Evolutionary conservation across 2,797 vertebrate species (phyloP).

Genomic region (Oreonectes daqikongensis): DNA sequence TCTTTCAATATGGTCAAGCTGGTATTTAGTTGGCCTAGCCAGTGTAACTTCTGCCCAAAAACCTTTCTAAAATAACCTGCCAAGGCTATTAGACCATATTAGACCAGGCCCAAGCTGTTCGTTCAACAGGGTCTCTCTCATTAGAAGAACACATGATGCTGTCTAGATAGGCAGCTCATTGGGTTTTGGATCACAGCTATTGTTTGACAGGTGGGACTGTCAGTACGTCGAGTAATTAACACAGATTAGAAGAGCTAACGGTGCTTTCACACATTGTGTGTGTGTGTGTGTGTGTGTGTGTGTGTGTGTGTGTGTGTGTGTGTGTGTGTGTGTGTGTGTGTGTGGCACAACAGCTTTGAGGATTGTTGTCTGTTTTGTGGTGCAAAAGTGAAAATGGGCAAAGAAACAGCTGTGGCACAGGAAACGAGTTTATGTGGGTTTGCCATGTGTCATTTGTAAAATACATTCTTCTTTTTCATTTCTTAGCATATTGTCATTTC

Average conservation of each 20-base stretch:
- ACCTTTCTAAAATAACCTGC: neutral
- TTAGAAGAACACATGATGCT: conserved; percentile 1
- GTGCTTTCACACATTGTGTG: conserved; percentile 66
- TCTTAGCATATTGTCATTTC: neutral
- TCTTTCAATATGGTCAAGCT: neutral
- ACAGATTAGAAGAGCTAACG: conserved; percentile 75
- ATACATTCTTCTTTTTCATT: neutral
- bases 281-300: too few relatives aligned
- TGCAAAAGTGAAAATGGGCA: conserved; percentile 35
- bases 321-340: conserved; percentile 45
- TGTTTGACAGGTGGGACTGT: conserved; percentile 64
- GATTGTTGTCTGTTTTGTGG: conserved; percentile 20
- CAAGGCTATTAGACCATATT: neutral
- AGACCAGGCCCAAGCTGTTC: neutral
- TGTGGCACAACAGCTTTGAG: conserved; percentile 9
- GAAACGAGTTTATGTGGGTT: neutral
- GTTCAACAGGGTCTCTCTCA: neutral
- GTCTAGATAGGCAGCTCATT: conserved; percentile 29
- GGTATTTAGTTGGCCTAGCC: neutral
- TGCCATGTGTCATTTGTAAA: neutral
- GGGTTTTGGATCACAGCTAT: conserved; percentile 23
- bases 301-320: too few relatives aligned
- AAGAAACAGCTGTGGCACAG: conserved; percentile 43
- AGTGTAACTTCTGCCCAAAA: neutral
- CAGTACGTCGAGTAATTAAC: conserved; percentile 73